Base-by-base conservation (phyloP, 2,888 invertebrate genomes). In the Andrena flavipes region DNA sequence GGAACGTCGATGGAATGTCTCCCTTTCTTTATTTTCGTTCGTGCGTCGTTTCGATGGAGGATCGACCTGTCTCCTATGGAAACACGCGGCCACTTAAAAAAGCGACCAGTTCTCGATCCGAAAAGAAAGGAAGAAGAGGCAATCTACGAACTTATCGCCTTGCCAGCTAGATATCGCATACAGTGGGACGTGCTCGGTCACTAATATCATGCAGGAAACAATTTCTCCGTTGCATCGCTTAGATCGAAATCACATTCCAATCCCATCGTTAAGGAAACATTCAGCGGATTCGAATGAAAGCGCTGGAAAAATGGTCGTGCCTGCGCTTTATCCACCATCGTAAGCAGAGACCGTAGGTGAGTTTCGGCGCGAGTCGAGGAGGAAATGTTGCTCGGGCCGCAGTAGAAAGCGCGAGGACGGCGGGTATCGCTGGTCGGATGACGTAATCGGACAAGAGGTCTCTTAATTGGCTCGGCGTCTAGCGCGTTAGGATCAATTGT, bases 401-500 rank as follows among this genome's bases (percentile, higher is more conserved):
- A 23, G 49, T 77, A 76, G 80, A 71, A 78, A 80, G 80, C 76
- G 63, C 71, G 71, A 71, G 64, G 75, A 71, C 71, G 76, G 62
- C 20, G 71, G 26, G 70, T 77, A 80, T 80, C 79, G 79, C 48
- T 54, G 69, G 73, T 16, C 62, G n/a, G 81, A 67, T 87, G 87
- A 81, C 86, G 86, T 84, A 81, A 84, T 83, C 81, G 79, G 76
- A 76, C 79, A 85, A 83, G 86, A 88, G 86, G 82, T 83, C 83
- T 88, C 90, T 90, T 90, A 90, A 90, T 90, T 91, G 91, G 90
- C 87, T 84, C 88, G 91, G 91, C 90, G 91, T 91, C 91, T 89
- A 90, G 87, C 90, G 90, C 90, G 91, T 91, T 91, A 90, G 90
- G 81, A 87, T 87, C 91, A 91, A 91, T 91, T 91, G 91, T 88